phyloP scores from a whole-genome alignment of 2,797 vertebrate species.

The Myotis pilosus region DNA sequence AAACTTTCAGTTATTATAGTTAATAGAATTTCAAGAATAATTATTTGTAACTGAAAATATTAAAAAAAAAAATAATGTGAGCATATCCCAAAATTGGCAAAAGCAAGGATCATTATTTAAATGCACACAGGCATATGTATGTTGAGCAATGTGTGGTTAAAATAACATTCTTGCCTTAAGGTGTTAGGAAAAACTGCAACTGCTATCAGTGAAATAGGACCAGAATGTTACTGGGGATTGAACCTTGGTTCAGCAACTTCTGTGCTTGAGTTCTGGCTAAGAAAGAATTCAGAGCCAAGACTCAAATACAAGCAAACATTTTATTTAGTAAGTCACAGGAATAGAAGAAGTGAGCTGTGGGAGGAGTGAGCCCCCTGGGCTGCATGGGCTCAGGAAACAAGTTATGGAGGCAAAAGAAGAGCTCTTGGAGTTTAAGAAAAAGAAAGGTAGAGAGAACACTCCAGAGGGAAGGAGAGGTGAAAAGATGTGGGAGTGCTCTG shows the following conservation, averaged over 20 bases:
- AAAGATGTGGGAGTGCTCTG: background rate
- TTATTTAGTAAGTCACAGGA: background rate
- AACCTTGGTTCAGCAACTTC: background rate
- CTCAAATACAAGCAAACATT: background rate
- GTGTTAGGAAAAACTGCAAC: background rate
- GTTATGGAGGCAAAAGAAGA: background rate
- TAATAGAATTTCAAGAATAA: background rate
- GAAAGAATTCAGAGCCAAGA: background rate
- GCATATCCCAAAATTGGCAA: background rate
- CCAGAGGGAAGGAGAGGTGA: background rate
- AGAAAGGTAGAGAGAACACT: background rate
- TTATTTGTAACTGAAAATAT: background rate
- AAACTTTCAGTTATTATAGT: background rate
- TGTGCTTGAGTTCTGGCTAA: background rate
- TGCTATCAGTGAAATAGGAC: background rate
- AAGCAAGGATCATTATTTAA: background rate
- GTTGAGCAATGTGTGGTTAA: background rate
- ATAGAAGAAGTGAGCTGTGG: background rate
- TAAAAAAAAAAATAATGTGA: background rate
- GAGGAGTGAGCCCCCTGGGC: background rate
- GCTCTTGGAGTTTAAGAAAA: background rate
- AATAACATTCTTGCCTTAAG: background rate
- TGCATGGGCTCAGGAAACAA: background rate
- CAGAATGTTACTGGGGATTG: background rate
- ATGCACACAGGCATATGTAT: accelerated